Evolutionary conservation across 1,140 invertebrate genomes (phyloP).

Genomic region (Tachypleus tridentatus): DNA sequence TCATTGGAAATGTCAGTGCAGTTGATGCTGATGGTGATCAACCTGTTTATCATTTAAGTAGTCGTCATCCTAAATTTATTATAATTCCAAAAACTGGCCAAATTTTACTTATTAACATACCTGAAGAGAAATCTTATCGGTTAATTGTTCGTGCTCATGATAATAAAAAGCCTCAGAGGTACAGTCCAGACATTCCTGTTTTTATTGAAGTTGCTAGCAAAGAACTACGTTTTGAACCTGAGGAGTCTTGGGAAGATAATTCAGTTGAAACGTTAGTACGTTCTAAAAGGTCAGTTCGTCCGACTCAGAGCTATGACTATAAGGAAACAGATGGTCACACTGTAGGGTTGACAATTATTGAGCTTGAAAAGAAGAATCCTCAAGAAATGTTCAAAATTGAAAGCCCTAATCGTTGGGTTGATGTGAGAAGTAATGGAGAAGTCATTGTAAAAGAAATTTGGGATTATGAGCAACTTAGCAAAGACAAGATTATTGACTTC

Average conservation of each 20-base stretch:
- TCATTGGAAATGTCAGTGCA: constrained; percentile 65
- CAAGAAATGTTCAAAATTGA: constrained; percentile 87
- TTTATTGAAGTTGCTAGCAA: constrained; percentile 19
- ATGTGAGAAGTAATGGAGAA: constrained; percentile 76
- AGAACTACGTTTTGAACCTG: constrained; percentile 4
- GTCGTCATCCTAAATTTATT: constrained; percentile 61
- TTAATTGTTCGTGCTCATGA: constrained; percentile 67
- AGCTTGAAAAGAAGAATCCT: constrained; percentile 80
- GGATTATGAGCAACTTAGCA: constrained; percentile 88
- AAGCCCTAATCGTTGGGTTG: constrained; percentile 69
- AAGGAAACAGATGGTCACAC: constrained; percentile 78
- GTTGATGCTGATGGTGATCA: constrained; percentile 75
- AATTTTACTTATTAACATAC: constrained; percentile 54
- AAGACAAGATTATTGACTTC: constrained; percentile 90
- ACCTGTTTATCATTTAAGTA: constrained; percentile 64
- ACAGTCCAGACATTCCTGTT: constrained; percentile 23
- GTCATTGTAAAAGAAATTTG: constrained; percentile 89
- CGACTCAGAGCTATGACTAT: constrained; percentile 83
- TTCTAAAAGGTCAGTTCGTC: constrained; percentile 54
- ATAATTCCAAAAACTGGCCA: constrained; percentile 86
- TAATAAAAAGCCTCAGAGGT: constrained; percentile 52
- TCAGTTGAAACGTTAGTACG: constrained; percentile 1
- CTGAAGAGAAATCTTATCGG: constrained; percentile 22
- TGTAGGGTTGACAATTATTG: constrained; percentile 75
- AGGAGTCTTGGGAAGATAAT: background rate